phyloP scores from a whole-genome alignment of 1,140 invertebrate genomes.

The Drosophila erecta region DNA sequence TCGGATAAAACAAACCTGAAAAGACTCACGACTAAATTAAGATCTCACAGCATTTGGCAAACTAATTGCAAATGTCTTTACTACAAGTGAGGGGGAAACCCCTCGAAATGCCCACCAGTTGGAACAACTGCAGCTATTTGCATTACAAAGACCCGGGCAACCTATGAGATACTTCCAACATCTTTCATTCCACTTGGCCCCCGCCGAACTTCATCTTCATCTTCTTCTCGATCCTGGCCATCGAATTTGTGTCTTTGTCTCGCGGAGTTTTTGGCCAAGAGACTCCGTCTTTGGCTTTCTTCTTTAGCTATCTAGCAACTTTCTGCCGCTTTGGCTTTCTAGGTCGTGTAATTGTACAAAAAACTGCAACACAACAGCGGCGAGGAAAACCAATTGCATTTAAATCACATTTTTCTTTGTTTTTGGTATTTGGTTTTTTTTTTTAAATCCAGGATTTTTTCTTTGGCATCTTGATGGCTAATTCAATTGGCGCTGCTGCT shows the following conservation, averaged over 20 bases:
- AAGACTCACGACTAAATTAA: constrained; percentile 77
- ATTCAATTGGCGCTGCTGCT: constrained; percentile 62
- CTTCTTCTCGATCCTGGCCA: constrained; percentile 37
- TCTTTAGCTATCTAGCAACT: constrained; percentile 56
- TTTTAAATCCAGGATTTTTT: constrained; percentile 6
- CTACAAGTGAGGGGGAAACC: constrained; percentile 30
- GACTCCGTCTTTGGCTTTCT: constrained; percentile 62
- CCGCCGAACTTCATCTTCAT: background rate
- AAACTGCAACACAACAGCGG: constrained; percentile 34
- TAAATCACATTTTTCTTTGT: constrained; percentile 75
- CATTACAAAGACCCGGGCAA: constrained; percentile 61
- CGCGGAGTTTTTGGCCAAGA: constrained; percentile 34
- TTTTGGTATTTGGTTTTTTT: constrained; percentile 42
- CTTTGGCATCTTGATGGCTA: constrained; percentile 59
- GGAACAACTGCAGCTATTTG: constrained; percentile 63
- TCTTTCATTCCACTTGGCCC: constrained; percentile 23
- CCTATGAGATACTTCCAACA: constrained; percentile 52
- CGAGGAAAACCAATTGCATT: constrained; percentile 76
- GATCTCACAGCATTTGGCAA: constrained; percentile 78
- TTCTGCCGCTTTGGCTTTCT: constrained; percentile 81
- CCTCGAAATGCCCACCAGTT: constrained; percentile 7
- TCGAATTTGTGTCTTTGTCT: constrained; percentile 41
- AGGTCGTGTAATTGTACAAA: constrained; percentile 81
- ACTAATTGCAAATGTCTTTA: constrained; percentile 78
- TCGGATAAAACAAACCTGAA: constrained; percentile 55